A percentile compares a stretch with the other conserved stretches of the same genome.
Conservation (phyloP, 2,113 vertebrate species). For the Paramisgurnus dabryanus region DNA sequence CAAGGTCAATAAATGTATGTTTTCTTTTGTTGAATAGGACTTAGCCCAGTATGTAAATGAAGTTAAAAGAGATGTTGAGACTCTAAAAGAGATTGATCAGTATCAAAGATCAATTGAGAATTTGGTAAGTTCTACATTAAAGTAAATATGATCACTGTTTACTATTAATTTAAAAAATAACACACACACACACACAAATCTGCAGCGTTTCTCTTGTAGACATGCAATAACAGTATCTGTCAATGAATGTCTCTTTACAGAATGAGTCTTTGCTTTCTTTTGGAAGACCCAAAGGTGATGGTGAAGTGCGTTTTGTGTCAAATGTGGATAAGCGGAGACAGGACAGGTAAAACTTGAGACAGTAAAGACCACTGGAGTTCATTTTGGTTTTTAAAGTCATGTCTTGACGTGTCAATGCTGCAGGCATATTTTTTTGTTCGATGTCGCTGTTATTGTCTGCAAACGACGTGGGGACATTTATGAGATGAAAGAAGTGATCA, state of each 20-base stretch:
- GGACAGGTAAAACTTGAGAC: constrained; percentile 82
- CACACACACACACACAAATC: too few species aligned
- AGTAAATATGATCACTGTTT: neutral
- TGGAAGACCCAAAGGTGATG: constrained; percentile 92
- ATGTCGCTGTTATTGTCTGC: constrained; percentile 92
- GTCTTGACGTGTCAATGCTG: constrained; percentile 5
- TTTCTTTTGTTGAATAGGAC: constrained; percentile 74
- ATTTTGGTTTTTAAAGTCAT: neutral
- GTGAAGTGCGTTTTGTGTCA: constrained; percentile 88
- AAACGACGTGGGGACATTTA: constrained; percentile 95
- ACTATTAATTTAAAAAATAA: too few species aligned
- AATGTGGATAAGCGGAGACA: constrained; percentile 90
- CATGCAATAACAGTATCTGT: neutral
- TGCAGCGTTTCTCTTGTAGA: neutral
- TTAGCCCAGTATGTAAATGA: constrained; percentile 98
- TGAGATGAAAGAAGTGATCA: constrained; percentile 97
- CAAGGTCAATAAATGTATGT: neutral
- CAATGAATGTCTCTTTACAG: constrained; percentile 62
- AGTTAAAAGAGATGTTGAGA: constrained; percentile 97
- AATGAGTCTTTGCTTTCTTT: constrained; percentile 87
- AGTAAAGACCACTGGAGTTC: neutral
- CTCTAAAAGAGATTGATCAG: constrained; percentile 89
- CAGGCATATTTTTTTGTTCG: constrained; percentile 97
- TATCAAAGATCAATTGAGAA: constrained; percentile 97
- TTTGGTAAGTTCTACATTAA: constrained; percentile 73